Evolutionary conservation across 1,140 invertebrate species (phyloP), one percentile per base, ranked within the genome.

Genomic region (Cotesia glomerata): DNA sequence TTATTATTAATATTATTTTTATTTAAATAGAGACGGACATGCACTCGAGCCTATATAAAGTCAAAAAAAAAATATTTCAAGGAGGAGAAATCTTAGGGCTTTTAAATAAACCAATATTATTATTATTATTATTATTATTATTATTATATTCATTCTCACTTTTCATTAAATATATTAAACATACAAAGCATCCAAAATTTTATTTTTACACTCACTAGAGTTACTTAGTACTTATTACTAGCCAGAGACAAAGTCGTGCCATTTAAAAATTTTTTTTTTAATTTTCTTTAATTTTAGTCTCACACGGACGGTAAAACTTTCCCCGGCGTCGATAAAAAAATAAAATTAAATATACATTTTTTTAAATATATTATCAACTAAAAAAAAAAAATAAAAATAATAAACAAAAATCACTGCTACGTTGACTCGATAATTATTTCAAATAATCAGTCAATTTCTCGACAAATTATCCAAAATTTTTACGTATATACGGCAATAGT

Each of bases 331-430:
- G 16, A 14, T 14, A 54, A 54, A 54, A 54, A 54, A 54, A 54
- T 54, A 54, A 54, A 54, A 54, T 5, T 54, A 54, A 54, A 54
- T 14, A 54, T 14, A 54, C 13, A 54, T 54, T 14, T 45, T 45
- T 45, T 45, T 45, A 9, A 45, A 45, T 45, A 45, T 45, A 45
- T 45, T 45, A 45, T 45, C 5, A 8, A 45, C 8, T 45, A 45
- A 45, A 45, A 11, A 45, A 45, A 45, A 45, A 39, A 7, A 39
- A 39, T n/a, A 52, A 52, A 9, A 66, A 63, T 35, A 32, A 11
- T 8, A 59, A 59, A 59, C 3, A 59, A 62, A 35, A 26, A 62
- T 62, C 59, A 35, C 59, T 36, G 59, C 35, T 62, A 62, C 26
- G 35, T 62, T 62, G 58, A 59, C 58, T 59, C 58, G 26, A 34